Percentiles rank a stretch among this genome's conserved stretches.
These are phyloP conservation scores for Fundulus diaphanus DNA, from an alignment of 2,797 vertebrate species.

Conservation along the genomic window DNA sequence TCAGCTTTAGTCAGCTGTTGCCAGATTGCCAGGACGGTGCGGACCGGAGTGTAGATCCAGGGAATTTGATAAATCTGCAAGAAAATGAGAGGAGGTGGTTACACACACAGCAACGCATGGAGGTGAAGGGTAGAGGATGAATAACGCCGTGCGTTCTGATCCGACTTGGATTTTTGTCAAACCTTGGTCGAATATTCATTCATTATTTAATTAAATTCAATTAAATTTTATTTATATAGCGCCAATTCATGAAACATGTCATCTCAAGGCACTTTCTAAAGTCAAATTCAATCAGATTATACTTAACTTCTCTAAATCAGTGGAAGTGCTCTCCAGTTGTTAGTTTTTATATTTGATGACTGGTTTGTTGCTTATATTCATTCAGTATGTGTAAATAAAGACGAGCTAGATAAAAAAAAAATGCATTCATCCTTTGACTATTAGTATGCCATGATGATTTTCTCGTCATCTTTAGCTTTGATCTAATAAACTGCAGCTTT, in stretches of 20 bases:
- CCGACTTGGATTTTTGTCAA: not conserved
- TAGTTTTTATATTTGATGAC: not conserved
- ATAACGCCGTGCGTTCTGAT: not conserved
- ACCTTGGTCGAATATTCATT: not conserved
- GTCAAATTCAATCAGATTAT: too few species aligned
- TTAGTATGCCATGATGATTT: too few species aligned
- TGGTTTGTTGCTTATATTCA: not conserved
- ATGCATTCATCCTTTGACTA: too few species aligned
- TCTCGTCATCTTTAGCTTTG: too few species aligned
- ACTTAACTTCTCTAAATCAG: not conserved
- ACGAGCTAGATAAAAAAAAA: too few species aligned
- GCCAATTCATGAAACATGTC: too few species aligned
- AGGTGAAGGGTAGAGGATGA: not conserved
- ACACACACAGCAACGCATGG: not conserved
- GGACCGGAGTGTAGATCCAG: slow-evolving; percentile 65
- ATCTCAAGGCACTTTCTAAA: too few species aligned
- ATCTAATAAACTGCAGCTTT: too few species aligned
- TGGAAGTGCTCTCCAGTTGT: not conserved
- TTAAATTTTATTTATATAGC: too few species aligned
- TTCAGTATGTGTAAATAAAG: not conserved
- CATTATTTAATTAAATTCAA: too few species aligned
- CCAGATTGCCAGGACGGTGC: slow-evolving; percentile 65
- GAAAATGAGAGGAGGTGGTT: not conserved
- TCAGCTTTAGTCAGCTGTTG: slow-evolving; percentile 70
- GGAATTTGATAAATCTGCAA: slow-evolving; percentile 66